Evolutionary conservation across 2,888 invertebrate genomes (phyloP).

Genomic region (Protodeltote pygarga): DNA sequence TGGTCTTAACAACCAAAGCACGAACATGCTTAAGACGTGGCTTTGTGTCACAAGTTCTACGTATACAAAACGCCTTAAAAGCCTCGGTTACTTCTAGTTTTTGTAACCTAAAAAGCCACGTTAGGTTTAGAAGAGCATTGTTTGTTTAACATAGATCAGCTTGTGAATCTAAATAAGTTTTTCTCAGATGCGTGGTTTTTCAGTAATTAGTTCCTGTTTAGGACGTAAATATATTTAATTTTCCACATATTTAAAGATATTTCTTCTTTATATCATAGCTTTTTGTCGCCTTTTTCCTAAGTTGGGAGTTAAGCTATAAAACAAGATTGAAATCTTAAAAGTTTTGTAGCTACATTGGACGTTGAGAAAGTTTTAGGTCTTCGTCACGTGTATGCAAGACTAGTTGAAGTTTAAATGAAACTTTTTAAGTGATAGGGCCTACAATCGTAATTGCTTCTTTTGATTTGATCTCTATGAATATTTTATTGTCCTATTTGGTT

Average conservation of each 20-base stretch:
- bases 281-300: neutral
- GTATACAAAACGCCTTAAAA: constrained; percentile 24
- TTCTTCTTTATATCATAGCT: neutral
- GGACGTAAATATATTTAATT: neutral
- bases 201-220: neutral
- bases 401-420: constrained; percentile 5
- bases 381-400: constrained; percentile 16
- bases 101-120: no score
- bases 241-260: neutral
- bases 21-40: constrained; percentile 26
- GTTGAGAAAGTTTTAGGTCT: constrained; percentile 36
- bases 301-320: constrained; percentile 10
- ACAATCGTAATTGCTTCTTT: neutral
- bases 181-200: neutral
- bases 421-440: neutral
- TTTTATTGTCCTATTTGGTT: no score
- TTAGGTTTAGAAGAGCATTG: no score
- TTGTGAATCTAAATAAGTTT: constrained; percentile 34
- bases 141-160: no score
- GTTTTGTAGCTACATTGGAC: constrained; percentile 11
- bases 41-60: constrained; percentile 19
- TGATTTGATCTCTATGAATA: neutral
- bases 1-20: no score
- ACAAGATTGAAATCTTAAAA: constrained; percentile 16
- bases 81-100: no score